Percentiles rank a stretch among this genome's conserved stretches.
These are phyloP conservation scores for Graphium colonna DNA, from an alignment of 2,888 invertebrate genomes.

Conservation along the genomic window DNA sequence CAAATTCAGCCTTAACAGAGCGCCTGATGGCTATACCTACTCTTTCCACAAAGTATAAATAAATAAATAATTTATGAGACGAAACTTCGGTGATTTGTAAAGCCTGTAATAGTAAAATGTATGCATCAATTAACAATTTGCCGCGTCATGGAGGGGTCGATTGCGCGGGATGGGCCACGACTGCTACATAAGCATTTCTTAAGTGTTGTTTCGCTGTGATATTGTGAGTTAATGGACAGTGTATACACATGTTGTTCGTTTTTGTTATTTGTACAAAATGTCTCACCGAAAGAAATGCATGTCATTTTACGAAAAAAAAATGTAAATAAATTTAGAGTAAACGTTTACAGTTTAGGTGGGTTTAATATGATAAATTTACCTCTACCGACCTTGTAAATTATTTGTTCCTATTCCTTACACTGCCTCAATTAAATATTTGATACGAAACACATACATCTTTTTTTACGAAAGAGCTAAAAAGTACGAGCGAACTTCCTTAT, in stretches of 20 bases:
- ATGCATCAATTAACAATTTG: constrained; percentile 68
- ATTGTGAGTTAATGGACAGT: constrained; percentile 75
- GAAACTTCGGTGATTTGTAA: constrained; percentile 60
- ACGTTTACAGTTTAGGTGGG: constrained; percentile 24
- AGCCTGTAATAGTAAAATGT: constrained; percentile 59
- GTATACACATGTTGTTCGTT: constrained; percentile 56
- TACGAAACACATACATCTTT: background rate
- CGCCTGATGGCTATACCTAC: constrained; percentile 93
- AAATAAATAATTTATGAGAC: constrained; percentile 49
- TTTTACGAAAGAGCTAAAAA: constrained; percentile 8
- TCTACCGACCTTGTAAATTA: constrained; percentile 21
- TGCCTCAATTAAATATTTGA: constrained; percentile 17
- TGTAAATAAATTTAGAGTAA: constrained; percentile 71
- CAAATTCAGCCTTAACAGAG: constrained; percentile 90
- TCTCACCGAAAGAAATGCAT: constrained; percentile 45
- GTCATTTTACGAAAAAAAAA: constrained; percentile 49
- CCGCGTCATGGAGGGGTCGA: constrained; percentile 64
- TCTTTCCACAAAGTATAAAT: constrained; percentile 86
- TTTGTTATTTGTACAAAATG: constrained; percentile 51
- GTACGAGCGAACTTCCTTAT: constrained; percentile 57
- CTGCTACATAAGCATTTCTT: constrained; percentile 69
- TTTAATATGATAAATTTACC: constrained; percentile 27
- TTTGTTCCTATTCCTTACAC: constrained; percentile 24
- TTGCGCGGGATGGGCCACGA: constrained; percentile 43
- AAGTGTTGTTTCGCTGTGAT: constrained; percentile 78